Evolutionary conservation across 2,113 vertebrate species (phyloP).

Genomic region (Mungos mungo): DNA sequence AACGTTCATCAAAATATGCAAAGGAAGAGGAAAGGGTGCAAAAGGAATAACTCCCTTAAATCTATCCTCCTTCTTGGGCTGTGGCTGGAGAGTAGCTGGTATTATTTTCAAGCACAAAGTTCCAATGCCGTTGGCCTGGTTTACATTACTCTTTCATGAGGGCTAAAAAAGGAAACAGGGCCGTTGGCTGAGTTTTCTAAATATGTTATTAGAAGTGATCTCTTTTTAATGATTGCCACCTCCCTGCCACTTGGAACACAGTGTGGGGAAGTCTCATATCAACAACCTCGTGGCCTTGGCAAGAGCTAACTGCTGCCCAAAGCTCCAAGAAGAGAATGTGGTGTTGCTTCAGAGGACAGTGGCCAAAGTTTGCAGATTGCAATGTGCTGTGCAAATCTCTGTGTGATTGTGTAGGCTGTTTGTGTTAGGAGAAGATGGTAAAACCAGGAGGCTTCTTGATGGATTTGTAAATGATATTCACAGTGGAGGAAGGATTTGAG

Average conservation of each 20-base stretch:
- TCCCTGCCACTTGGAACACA: slow-evolving; percentile 51
- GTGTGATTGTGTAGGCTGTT: not conserved
- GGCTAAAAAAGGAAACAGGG: slow-evolving; percentile 25
- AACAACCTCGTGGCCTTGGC: not conserved
- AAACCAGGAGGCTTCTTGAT: not conserved
- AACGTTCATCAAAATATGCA: not conserved
- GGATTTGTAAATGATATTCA: slow-evolving; percentile 63
- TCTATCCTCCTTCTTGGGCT: not conserved
- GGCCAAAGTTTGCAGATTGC: not conserved
- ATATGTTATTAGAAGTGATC: slow-evolving; percentile 65
- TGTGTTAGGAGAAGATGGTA: not conserved
- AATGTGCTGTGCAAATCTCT: not conserved
- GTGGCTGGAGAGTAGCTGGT: not conserved
- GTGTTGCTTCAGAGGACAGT: not conserved
- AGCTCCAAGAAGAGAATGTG: not conserved
- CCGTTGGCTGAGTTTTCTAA: slow-evolving; percentile 31
- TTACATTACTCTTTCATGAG: slow-evolving; percentile 30
- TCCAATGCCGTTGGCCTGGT: not conserved
- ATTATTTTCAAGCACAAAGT: not conserved
- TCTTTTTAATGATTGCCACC: slow-evolving; percentile 71
- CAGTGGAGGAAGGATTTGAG: slow-evolving; percentile 48
- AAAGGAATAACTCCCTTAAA: not conserved
- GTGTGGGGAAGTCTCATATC: not conserved
- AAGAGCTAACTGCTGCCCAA: not conserved
- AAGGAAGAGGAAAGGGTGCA: not conserved